Conservation (phyloP, 2,888 invertebrate species). For the Agriopis aurantiaria region DNA sequence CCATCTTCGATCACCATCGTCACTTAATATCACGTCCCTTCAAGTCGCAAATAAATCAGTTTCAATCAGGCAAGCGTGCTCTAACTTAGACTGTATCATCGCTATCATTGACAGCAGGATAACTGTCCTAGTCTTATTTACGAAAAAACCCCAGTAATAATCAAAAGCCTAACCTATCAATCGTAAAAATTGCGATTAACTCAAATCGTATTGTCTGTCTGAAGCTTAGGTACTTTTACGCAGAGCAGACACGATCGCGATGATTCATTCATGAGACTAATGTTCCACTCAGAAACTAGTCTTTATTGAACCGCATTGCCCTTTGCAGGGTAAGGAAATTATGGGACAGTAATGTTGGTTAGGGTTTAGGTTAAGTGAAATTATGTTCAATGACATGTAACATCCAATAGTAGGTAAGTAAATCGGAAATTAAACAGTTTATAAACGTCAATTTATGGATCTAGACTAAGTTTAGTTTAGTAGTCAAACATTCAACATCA, state of each 20-base stretch:
- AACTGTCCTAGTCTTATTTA: no score
- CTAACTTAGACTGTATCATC: no score
- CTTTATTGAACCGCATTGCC: constrained; percentile 61
- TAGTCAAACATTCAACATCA: no score
- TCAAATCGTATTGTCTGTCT: not conserved
- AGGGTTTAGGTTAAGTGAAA: constrained; percentile 27
- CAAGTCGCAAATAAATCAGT: no score
- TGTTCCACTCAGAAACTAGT: constrained; percentile 75
- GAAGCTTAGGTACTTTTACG: constrained; percentile 16
- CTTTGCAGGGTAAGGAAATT: constrained; percentile 49
- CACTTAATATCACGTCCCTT: no score
- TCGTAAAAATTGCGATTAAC: not conserved
- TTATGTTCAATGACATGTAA: constrained; percentile 10
- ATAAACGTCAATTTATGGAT: not conserved
- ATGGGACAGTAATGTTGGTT: constrained; percentile 31
- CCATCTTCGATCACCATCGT: no score
- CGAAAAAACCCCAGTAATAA: no score
- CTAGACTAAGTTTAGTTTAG: no score
- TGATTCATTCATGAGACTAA: constrained; percentile 86
- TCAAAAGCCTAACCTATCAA: no score
- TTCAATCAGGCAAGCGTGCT: no score
- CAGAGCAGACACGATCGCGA: constrained; percentile 60
- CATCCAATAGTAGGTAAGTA: not conserved
- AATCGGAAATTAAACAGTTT: constrained; percentile 5
- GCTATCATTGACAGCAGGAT: no score